Conservation (phyloP, 2,113 vertebrate species). For the Clupea harengus region DNA sequence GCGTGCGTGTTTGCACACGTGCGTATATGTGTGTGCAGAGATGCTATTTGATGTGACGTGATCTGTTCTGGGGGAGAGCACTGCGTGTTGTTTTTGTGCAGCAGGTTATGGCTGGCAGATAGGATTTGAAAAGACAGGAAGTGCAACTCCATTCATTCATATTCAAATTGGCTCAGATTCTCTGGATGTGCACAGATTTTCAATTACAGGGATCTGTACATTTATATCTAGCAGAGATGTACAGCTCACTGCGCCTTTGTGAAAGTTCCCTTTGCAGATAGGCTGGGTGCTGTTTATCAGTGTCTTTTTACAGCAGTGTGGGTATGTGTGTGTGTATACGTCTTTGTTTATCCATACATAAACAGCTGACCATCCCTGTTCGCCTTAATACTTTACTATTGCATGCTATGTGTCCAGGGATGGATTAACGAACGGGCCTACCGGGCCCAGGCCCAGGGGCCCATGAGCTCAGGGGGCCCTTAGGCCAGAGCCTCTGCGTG, state of each 20-base stretch:
- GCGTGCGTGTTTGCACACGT: background rate
- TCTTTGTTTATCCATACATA: background rate
- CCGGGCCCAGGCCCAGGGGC: no score
- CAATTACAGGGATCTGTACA: conserved; percentile 53
- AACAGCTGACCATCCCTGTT: background rate
- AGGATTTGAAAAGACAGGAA: conserved; percentile 52
- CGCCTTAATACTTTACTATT: background rate
- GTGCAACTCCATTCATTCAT: conserved; percentile 57
- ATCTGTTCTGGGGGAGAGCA: background rate
- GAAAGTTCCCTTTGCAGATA: conserved; percentile 16
- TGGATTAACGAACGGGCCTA: no score
- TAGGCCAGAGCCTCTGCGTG: no score
- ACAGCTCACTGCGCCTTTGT: conserved; percentile 37
- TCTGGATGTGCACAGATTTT: conserved; percentile 44
- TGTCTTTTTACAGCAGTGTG: background rate
- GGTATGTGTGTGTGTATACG: conserved; percentile 3
- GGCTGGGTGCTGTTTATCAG: conserved; percentile 26
- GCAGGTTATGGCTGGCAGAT: conserved; percentile 48
- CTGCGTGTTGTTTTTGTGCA: conserved; percentile 20
- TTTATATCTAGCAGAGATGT: conserved; percentile 46
- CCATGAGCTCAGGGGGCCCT: no score
- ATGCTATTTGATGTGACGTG: background rate
- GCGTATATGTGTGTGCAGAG: background rate
- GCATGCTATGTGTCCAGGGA: background rate
- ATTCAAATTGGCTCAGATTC: conserved; percentile 53